Evolutionary conservation across 2,888 invertebrate genomes (phyloP), one percentile per base, ranked within the genome.

Genomic region (Caenorhabditis sp.): DNA sequence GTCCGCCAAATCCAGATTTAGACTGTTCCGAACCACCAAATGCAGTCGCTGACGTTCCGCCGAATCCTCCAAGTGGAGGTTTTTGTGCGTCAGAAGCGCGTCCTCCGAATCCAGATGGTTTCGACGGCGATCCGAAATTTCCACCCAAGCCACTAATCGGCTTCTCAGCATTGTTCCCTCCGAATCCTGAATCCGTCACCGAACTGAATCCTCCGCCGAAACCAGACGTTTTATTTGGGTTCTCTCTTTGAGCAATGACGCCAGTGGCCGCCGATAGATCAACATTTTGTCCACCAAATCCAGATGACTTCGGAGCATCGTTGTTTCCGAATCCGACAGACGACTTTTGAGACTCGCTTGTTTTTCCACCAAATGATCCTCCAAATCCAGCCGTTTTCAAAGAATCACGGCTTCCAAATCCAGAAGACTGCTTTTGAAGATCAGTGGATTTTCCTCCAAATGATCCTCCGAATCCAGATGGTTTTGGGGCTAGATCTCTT

Each of bases 81-180:
- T 32, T 32, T 9, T n/a, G n/a, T n/a, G 32, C 6, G 32, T 32
- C 32, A 32, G 32, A 32, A 30, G 30, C 30, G 9, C 30, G 30
- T 30, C 30, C 35, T 35, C 53, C 53, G 27, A 53, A 53, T 20
- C 37, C 53, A 24, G 53, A 2, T 17, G 53, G 13, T 41, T 37
- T 37, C 37, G 37, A 37, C 11, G 3, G 13, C n/a, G n/a, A n/a
- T 41, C 5, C 41, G 41, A 41, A 41, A 17, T 30, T 30, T 17
- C 32, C 32, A 32, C 9, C 52, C 3, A 52, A 22, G 8, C 52
- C 35, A 35, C 22, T 35, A 37, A 37, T 37, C 37, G 13, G n/a
- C 37, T 37, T 3, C 13, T 22, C 8, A 8, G 46, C 2, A 9
- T 46, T n/a, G 9, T 9, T 11, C 13, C 43, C 43, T 43, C 43